phyloP scores from a whole-genome alignment of 2,113 vertebrate genomes.

The Ailuropoda melanoleuca region DNA sequence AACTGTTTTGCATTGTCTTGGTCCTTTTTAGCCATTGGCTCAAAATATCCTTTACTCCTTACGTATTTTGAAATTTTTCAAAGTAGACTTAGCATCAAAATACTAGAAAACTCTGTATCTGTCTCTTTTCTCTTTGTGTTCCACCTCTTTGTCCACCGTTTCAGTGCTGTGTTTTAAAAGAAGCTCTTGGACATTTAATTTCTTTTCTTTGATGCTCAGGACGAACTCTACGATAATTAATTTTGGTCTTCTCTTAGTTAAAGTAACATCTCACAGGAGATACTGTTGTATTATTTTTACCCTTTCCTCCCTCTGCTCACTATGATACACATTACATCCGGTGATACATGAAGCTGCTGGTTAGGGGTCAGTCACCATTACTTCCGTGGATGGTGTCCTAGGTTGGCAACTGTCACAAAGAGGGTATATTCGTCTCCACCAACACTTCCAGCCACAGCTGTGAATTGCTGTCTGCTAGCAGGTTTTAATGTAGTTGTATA shows the following conservation, averaged over 20 bases:
- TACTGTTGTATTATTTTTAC: background rate
- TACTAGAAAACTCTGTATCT: background rate
- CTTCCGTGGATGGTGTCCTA: slow-evolving; percentile 19
- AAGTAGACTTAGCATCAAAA: background rate
- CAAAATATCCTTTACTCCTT: slow-evolving; percentile 14
- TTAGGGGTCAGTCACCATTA: slow-evolving; percentile 47
- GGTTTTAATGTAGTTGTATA: slow-evolving; percentile 70
- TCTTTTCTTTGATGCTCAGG: background rate
- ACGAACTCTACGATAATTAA: background rate
- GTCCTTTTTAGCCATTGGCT: background rate
- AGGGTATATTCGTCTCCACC: slow-evolving; percentile 23
- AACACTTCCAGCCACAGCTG: slow-evolving; percentile 55
- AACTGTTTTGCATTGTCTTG: background rate
- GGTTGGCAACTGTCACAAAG: slow-evolving; percentile 32
- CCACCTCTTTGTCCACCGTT: background rate
- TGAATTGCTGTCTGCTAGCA: slow-evolving; percentile 49
- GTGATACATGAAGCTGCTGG: background rate
- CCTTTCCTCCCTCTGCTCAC: background rate
- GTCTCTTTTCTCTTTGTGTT: background rate
- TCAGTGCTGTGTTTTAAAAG: background rate
- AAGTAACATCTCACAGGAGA: background rate
- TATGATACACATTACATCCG: background rate
- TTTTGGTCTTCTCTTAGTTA: background rate
- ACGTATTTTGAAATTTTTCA: background rate
- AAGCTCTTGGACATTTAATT: background rate